Base-by-base conservation (phyloP, 2,113 vertebrate genomes). In the Cairina moschata region DNA sequence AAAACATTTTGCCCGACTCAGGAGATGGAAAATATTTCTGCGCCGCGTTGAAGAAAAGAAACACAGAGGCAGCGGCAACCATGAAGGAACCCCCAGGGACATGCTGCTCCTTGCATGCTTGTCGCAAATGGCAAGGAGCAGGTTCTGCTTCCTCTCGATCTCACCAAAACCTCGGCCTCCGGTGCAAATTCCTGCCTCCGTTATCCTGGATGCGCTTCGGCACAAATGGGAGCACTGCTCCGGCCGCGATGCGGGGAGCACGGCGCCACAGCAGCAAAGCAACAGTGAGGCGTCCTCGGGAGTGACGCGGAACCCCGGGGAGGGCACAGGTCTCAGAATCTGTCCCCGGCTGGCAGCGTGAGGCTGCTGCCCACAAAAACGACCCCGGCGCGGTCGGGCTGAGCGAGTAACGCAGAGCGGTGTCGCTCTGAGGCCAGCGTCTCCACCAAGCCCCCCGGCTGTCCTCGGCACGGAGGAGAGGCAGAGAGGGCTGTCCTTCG, bases 171-270 rank as follows among this genome's bases (percentile, higher is more conserved):
- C 42, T 55, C 38, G 59, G 46, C 12, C 76, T 78, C 76, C 7
- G 0, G n/a, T 48, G 26, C 34, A 36, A 23, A 38, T 26, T 36
- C 50, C 31, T 50, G 17, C 75, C 32, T 17, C 56, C 8, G 42
- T 78, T 56, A 65, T n/a, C 91, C 60, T 48, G 40, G 59, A 25
- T 46, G 36, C n/a, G 31, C n/a, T 36, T 54, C 59, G 8, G 50
- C 8, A 26, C 66, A 83, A 86, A 54, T 3, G 36, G 59, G 23
- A 40, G 42, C 25, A 63, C 40, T 67, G 72, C 56, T 59, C 46
- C 2, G 1, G 21, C 1, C 68, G 29, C 76, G n/a, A 34, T 5
- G 34, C 11, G 32, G 15, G 15, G n/a, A 59, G 1, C 29, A 5
- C 58, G 29, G 74, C 2, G 1, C n/a, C 16, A 31, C 34, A 32